These are phyloP conservation scores for Epinephelus cyanopodus DNA, from an alignment of 2,113 vertebrate species.

Conservation along the genomic window DNA sequence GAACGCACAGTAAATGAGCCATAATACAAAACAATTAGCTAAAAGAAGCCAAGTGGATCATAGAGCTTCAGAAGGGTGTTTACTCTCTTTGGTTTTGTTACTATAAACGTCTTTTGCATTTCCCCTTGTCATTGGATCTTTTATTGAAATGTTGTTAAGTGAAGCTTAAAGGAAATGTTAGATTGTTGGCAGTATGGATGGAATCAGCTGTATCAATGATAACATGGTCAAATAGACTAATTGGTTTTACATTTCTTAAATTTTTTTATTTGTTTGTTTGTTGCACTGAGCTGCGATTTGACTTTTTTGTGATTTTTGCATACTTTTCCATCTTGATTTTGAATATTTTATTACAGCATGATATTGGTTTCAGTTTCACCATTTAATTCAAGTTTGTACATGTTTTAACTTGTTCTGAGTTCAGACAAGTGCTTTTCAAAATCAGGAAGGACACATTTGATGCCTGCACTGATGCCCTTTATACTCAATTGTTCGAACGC, in stretches of 20 bases:
- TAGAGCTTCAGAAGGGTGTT: background rate
- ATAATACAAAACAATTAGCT: background rate
- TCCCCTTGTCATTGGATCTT: background rate
- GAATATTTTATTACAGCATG: too few species aligned
- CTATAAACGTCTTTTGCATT: too few species aligned
- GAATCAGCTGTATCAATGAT: background rate
- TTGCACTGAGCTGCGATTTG: background rate
- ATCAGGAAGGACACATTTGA: too few species aligned
- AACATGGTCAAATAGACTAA: background rate
- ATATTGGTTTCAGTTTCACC: too few species aligned
- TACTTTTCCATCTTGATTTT: background rate
- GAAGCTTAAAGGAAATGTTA: background rate
- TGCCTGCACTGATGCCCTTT: background rate
- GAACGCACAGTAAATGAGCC: slow-evolving; percentile 1
- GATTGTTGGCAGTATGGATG: too few species aligned
- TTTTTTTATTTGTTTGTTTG: background rate
- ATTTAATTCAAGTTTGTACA: too few species aligned
- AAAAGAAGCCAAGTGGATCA: background rate
- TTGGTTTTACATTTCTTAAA: background rate
- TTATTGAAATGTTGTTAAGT: background rate
- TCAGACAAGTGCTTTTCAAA: too few species aligned
- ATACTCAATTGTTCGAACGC: background rate
- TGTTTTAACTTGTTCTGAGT: background rate
- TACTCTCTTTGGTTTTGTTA: background rate
- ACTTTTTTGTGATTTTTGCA: slow-evolving; percentile 1